These are phyloP conservation scores for Ctenicera cuprea DNA, from an alignment of 2,888 invertebrate genomes.

Conservation along the genomic window DNA sequence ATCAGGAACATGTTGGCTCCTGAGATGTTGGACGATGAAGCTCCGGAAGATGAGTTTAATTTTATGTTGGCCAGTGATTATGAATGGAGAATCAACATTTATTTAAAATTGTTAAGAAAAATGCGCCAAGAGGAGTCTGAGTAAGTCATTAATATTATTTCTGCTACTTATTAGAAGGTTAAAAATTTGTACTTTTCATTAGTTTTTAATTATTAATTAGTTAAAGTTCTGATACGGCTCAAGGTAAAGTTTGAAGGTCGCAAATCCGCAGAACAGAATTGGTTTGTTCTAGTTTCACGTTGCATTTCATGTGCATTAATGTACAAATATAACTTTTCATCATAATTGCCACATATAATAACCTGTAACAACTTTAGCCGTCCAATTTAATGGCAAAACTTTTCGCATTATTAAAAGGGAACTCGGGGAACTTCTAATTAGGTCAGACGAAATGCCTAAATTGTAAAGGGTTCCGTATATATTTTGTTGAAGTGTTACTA, in stretches of 20 bases:
- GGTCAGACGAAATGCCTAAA: background rate
- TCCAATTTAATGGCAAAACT: constrained; percentile 39
- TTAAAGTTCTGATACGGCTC: too few species aligned
- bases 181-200: too few species aligned
- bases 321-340: constrained; percentile 29
- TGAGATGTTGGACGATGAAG: constrained; percentile 64
- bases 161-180: background rate
- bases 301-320: constrained; percentile 34
- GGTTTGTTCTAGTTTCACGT: constrained; percentile 35
- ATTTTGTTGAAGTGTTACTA: too few species aligned
- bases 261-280: constrained; percentile 37
- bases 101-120: constrained; percentile 80
- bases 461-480: background rate
- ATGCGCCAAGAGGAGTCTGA: constrained; percentile 74
- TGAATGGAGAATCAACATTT: constrained; percentile 81
- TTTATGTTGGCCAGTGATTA: constrained; percentile 82
- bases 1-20: constrained; percentile 77
- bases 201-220: constrained; percentile 27
- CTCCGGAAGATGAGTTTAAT: constrained; percentile 65
- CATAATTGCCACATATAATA: constrained; percentile 42
- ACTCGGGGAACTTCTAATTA: constrained; percentile 2
- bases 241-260: constrained; percentile 43
- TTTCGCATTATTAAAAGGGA: constrained; percentile 37
- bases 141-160: constrained; percentile 35
- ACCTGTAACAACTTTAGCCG: constrained; percentile 30